phyloP scores from a whole-genome alignment of 2,797 vertebrate genomes.

The Holocentrus rufus region DNA sequence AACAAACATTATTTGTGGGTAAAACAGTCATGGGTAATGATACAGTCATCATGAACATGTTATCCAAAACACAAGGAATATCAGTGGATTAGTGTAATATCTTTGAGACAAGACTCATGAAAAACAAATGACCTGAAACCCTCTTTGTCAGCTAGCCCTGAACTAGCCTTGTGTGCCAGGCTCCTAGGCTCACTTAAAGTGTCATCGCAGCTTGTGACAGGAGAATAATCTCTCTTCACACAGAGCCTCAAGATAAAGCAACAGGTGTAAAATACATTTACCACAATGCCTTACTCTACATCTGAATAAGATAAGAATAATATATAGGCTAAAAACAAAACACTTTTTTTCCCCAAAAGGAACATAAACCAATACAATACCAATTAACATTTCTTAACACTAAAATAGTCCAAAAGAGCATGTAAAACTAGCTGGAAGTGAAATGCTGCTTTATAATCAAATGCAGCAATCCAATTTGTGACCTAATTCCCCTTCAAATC shows the following conservation, averaged over 20 bases:
- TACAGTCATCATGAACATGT: slow-evolving; percentile 57
- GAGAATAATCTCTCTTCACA: slow-evolving; percentile 69
- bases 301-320: slow-evolving; percentile 54
- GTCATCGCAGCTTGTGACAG: slow-evolving; percentile 62
- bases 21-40: slow-evolving; percentile 46
- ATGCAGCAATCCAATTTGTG: slow-evolving; percentile 69
- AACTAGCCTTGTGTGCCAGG: slow-evolving; percentile 29
- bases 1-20: slow-evolving; percentile 53
- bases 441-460: slow-evolving; percentile 55
- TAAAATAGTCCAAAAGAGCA: slow-evolving; percentile 74
- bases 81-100: slow-evolving; percentile 72
- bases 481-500: slow-evolving; percentile 15
- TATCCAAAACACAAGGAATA: slow-evolving; percentile 57
- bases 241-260: slow-evolving; percentile 45
- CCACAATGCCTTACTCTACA: slow-evolving; percentile 58
- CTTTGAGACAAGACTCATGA: slow-evolving; percentile 39
- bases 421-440: slow-evolving; percentile 65
- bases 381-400: slow-evolving; percentile 54
- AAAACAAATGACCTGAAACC: slow-evolving; percentile 27
- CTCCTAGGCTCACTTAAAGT: slow-evolving; percentile 55
- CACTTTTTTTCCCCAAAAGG: slow-evolving; percentile 19
- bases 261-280: slow-evolving; percentile 57
- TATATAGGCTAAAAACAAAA: slow-evolving; percentile 55
- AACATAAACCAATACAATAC: slow-evolving; percentile 48
- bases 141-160: slow-evolving; percentile 30